These are phyloP conservation scores for Leptinotarsa haldemani DNA, from an alignment of 2,888 invertebrate genomes.

Conservation along the genomic window DNA sequence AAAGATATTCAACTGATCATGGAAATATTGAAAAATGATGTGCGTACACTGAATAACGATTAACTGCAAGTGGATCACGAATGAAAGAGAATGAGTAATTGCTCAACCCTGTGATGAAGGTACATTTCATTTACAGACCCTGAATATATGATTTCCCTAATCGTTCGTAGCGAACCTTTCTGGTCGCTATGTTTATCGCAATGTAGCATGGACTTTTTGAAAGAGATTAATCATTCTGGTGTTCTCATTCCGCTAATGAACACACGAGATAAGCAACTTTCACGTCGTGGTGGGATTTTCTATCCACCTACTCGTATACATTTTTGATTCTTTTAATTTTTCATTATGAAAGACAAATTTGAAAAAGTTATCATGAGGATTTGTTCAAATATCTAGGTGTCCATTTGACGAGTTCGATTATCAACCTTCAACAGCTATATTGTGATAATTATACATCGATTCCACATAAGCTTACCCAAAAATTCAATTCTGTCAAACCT, in stretches of 20 bases:
- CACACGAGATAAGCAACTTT: conserved; percentile 2
- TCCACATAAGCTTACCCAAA: too few relatives aligned
- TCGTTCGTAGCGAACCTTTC: conserved; percentile 5
- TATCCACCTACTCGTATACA: background rate
- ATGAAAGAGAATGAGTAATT: background rate
- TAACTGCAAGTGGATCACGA: background rate
- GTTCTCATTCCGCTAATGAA: conserved; percentile 11
- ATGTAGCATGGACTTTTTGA: conserved; percentile 3
- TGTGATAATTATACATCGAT: too few relatives aligned
- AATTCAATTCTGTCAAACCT: too few relatives aligned
- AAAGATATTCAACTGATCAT: too few relatives aligned
- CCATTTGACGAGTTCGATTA: too few relatives aligned
- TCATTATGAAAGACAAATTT: background rate
- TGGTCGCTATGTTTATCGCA: conserved; percentile 1
- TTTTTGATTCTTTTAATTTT: background rate
- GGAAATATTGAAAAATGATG: too few relatives aligned
- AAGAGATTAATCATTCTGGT: conserved; percentile 6
- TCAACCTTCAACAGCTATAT: too few relatives aligned
- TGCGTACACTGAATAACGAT: background rate
- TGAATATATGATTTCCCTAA: conserved; percentile 5
- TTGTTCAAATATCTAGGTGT: too few relatives aligned
- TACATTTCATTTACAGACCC: conserved; percentile 4
- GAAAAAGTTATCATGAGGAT: too few relatives aligned
- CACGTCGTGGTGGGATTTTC: background rate
- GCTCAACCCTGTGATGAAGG: background rate